Base-by-base conservation (phyloP, 2,888 invertebrate genomes). In the Helobdella robusta region DNA sequence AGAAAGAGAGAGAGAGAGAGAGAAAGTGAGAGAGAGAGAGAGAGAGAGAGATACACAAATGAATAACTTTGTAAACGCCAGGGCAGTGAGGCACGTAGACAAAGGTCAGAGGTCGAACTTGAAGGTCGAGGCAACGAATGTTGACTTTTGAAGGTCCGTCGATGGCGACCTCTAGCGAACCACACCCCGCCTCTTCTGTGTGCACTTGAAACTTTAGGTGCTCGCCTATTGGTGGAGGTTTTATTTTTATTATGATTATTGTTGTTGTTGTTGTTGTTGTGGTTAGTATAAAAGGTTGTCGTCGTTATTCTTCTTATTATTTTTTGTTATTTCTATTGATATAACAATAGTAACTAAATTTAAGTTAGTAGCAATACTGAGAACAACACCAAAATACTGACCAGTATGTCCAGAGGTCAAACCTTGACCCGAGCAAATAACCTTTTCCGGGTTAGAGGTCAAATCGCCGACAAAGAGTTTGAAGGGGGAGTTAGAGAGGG, bases 401-500 rank as follows among this genome's bases (percentile, higher is more conserved):
- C 71, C 71, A 32, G 60, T 48, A 44, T 60, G 64, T 5, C 66
- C 71, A 58, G 68, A 65, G 18, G 6, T 74, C 11, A 78, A 72
- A 30, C 76, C 77, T 5, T 76, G 74, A n/a, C 78, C 78, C 44
- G 70, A 69, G n/a, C 77, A 77, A 65, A 73, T 73, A 4, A 77
- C 75, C 73, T 77, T 75, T 34, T 76, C 93, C 0, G 95, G 94
- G 78, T 95, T 95, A 4, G 92, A 91, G 66, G 92, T 91, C 71
- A 91, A 90, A 76, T 91, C 75, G 8, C 78, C 78, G 18, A 83
- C 79, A 83, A 91, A 90, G 68, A 95, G 87, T 75, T 90, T 86
- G 81, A 89, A 87, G 1, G 97, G 97, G 58, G 92, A 93, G 61
- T 93, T 92, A 30, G 91, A 89, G 81, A 97, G 95, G 81, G 97